Evolutionary conservation across 1,140 invertebrate species (phyloP).

Genomic region (Diuraphis noxia): DNA sequence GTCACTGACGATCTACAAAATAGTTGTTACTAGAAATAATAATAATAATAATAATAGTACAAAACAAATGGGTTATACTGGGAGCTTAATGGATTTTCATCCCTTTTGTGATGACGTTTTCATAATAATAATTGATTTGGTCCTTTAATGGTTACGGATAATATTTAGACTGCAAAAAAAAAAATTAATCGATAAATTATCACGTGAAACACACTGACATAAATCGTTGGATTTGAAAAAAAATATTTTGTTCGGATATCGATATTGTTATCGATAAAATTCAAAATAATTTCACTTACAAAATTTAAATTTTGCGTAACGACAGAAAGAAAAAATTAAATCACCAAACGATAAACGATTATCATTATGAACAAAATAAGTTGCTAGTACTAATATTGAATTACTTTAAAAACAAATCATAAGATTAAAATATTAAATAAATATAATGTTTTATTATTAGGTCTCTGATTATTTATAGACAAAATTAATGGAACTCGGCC

Average conservation of each 20-base stretch:
- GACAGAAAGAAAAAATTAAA: background rate
- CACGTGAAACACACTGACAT: background rate
- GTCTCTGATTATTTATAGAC: background rate
- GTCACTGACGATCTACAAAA: constrained; percentile 30
- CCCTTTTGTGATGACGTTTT: constrained; percentile 49
- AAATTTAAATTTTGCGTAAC: background rate
- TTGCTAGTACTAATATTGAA: background rate
- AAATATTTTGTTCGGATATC: no score
- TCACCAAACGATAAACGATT: no score
- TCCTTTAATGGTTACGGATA: constrained; percentile 23
- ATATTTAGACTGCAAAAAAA: constrained; percentile 15
- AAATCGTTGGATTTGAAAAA: background rate
- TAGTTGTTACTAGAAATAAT: constrained; percentile 37
- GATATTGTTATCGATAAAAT: background rate
- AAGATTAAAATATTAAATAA: background rate
- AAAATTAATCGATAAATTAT: constrained; percentile 18
- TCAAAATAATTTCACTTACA: background rate
- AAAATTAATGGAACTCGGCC: background rate
- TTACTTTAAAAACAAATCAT: background rate
- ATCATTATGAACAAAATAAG: background rate
- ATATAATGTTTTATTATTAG: background rate
- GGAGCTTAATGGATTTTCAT: constrained; percentile 47
- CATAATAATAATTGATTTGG: constrained; percentile 41
- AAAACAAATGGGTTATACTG: constrained; percentile 48
- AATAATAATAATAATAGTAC: constrained; percentile 38